Evolutionary conservation across 2,888 invertebrate genomes (phyloP), one percentile per base, ranked within the genome.

Genomic region (Pomacea canaliculata): DNA sequence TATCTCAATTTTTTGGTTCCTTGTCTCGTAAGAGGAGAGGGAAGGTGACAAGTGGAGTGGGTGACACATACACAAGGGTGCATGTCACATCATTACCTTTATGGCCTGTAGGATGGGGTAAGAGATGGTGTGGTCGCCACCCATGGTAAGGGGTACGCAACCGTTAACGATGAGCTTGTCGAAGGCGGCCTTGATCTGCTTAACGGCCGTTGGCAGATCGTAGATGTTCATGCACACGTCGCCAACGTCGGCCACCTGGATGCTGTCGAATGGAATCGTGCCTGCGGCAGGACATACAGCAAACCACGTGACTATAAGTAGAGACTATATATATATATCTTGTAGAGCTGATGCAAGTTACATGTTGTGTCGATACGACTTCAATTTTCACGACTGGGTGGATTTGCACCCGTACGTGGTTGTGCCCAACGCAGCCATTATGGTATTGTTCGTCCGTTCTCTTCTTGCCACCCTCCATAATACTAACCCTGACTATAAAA

Each of bases 121-220:
- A 4, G 90, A 87, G 73, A 91, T 85, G n/a, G 90, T 90, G 78
- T 91, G 91, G 77, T 91, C 91, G 3, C 91, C 91, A 4, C 91
- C 91, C 78, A 91, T 80, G 0, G 90, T 85, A 59, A 91, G 79
- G 8, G 90, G 88, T 56, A 83, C 85, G 77, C 90, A 90, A 8
- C 88, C 88, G 78, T 84, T 81, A 18, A 76, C 70, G 13, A 90
- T 79, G 16, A 89, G 80, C n/a, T 81, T 78, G 7, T 69, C 59
- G 76, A 85, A 87, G 46, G 83, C 83, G 13, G 83, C 79, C 49
- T 81, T 82, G 70, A 90, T 90, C 71, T 90, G 86, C 37, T 83
- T 81, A 62, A 87, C 85, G 0, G 90, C 89, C 78, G 87, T 80
- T 9, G 84, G 84, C 8, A 90, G 79, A 67, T 90, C 86, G 80